Evolutionary conservation across 2,888 invertebrate genomes (phyloP), one percentile per base, ranked within the genome.

Genomic region (Calliscelio sp.): DNA sequence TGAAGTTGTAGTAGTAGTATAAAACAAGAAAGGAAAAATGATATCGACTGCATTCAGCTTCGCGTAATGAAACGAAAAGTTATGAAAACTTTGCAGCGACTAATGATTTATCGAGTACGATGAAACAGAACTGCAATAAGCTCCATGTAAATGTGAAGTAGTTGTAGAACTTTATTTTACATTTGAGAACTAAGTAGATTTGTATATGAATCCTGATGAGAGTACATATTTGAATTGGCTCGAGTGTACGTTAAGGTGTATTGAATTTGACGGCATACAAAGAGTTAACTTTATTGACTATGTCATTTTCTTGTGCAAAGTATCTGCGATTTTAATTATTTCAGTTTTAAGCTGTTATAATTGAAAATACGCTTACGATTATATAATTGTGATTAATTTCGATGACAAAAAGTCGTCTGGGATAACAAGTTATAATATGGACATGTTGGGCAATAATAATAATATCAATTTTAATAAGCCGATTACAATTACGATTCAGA

Each of bases 11-110:
- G 10, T 20, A 35, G 18, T 41, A 20, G 14, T 7, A 41, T 24
- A 61, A 41, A 61, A 25, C 20, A n/a, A 61, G 11, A 22, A 41
- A 18, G 25, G 7, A 44, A 16, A 35, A 20, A 44, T 57, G 18
- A 51, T 73, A 38, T 61, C 22, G 24, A 74, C 24, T 75, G 20
- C 32, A 35, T 22, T 51, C 35, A 89, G 89, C 59, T 90, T 87
- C 1, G 89, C 87, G 18, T 94, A 94, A 14, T 84, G 49, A 74
- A 65, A 59, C 22, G 28, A 74, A 74, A 77, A 71, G 81, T 71
- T 70, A 24, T 41, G 65, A 74, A 63, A 77, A 71, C 41, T 75
- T 68, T 53, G 61, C 65, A 24, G 35, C 61, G 78, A 66, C 77
- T 59, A 73, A 73, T 73, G 73, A 70, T 59, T 73, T 73, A 82